Base-by-base conservation (phyloP, 2,113 vertebrate genomes). In the Salvelinus sp. region DNA sequence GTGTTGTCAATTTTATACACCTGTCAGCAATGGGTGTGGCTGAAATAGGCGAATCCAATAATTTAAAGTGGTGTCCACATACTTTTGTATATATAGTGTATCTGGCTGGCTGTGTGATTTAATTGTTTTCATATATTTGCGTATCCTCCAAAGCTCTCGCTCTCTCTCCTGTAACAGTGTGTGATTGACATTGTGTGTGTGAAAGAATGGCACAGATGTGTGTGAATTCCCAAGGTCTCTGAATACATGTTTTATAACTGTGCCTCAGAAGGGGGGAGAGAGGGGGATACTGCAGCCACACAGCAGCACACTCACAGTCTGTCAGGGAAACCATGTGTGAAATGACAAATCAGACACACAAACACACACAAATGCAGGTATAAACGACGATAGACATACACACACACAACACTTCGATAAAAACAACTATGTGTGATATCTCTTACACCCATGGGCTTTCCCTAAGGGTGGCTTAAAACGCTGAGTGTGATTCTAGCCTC, bases 211-310 rank as follows among this genome's bases (percentile, higher is more conserved):
- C 87, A 87, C 88, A 90, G 86, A 90, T 91, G 89, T 87, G 88
- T 83, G 75, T 85, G 78, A 89, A 92, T 88, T 90, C 88, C 87
- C 91, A 86, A 90, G 85, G 87, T 90, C 90, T 92, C 88, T 82
- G 88, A 84, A 85, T 85, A 88, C 87, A 82, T 86, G 88, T 89
- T 88, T 89, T 85, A 90, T 88, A 79, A 79, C 82, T 85, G 69
- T 78, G 83, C 87, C 80, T 86, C 78, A 74, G 69, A 79, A 79
- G 74, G 84, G 73, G 16, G 16, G 80, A 76, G 27, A 77, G 5
- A 25, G 47, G 62, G 23, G 62, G 38, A 74, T 79, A 73, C 76
- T 69, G 75, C 77, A 66, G 75, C 74, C 65, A 79, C 44, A 79
- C 23, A 74, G 28, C 65, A 30, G 16, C 10, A 27, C 28, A 30